Percentiles rank a stretch among this genome's conserved stretches.
Evolutionary conservation across 2,888 invertebrate species (phyloP).

Genomic region (Cinara cedri): DNA sequence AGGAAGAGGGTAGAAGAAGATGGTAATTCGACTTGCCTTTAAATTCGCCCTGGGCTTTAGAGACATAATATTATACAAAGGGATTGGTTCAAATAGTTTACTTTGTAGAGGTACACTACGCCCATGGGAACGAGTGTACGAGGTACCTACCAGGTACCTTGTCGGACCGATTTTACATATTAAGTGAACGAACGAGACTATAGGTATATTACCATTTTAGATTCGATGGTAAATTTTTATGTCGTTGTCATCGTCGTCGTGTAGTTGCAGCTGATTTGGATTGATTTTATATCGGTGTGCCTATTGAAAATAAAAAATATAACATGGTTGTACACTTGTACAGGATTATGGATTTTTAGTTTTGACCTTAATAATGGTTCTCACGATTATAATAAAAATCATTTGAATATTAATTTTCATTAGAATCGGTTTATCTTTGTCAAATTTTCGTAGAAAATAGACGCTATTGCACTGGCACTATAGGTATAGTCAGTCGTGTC

Average conservation of each 20-base stretch:
- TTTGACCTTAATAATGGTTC: too few species aligned
- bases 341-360: too few species aligned
- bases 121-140: conserved; percentile 26
- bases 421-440: too few species aligned
- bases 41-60: conserved; percentile 32
- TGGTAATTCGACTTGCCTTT: conserved; percentile 5
- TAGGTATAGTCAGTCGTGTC: too few species aligned
- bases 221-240: neutral
- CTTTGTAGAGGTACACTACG: conserved; percentile 2
- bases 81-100: conserved; percentile 28
- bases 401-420: too few species aligned
- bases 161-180: conserved; percentile 39
- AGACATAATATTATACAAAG: conserved; percentile 39
- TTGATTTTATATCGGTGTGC: too few species aligned
- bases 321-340: too few species aligned
- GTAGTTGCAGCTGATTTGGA: too few species aligned
- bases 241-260: neutral
- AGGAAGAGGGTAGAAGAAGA: neutral
- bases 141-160: neutral
- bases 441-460: too few species aligned
- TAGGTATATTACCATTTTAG: neutral
- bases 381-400: too few species aligned
- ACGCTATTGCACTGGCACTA: too few species aligned
- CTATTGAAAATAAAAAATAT: too few species aligned
- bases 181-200: conserved; percentile 8